phyloP scores from a whole-genome alignment of 2,113 vertebrate species.

The Arvicanthis niloticus region DNA sequence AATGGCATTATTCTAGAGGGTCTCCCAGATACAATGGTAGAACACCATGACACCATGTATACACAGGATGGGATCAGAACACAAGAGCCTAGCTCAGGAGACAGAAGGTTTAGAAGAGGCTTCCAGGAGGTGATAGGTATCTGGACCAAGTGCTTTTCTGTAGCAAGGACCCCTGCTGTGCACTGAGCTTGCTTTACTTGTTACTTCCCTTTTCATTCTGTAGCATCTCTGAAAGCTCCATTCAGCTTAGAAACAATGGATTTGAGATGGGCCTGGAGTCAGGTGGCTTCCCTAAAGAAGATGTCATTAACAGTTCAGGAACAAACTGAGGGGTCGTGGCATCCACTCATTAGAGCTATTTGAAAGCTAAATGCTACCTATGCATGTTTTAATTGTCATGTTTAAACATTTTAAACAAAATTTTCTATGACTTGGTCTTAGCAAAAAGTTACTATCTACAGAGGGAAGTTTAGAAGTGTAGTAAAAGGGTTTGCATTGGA shows the following conservation, averaged over 20 bases:
- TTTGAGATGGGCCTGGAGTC: background rate
- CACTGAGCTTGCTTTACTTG: too few species aligned
- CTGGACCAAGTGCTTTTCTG: background rate
- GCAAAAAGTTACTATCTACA: background rate
- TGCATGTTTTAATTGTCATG: background rate
- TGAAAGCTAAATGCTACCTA: background rate
- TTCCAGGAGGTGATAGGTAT: background rate
- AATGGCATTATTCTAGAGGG: background rate
- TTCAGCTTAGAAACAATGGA: background rate
- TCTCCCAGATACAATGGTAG: background rate
- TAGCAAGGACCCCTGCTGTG: background rate
- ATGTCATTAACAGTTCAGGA: background rate
- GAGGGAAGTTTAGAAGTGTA: background rate
- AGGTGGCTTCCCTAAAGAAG: background rate
- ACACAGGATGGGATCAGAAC: background rate
- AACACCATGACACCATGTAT: background rate
- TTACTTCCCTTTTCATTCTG: background rate
- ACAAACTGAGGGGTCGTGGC: background rate
- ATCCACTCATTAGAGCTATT: background rate
- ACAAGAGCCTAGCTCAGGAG: background rate
- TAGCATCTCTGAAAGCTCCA: background rate
- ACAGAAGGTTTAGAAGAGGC: background rate
- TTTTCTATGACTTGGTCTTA: background rate
- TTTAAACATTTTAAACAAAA: constrained; percentile 12
- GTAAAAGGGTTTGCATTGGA: background rate